Base-by-base conservation (phyloP, 2,113 vertebrate genomes). In the Tauraco erythrolophus region DNA sequence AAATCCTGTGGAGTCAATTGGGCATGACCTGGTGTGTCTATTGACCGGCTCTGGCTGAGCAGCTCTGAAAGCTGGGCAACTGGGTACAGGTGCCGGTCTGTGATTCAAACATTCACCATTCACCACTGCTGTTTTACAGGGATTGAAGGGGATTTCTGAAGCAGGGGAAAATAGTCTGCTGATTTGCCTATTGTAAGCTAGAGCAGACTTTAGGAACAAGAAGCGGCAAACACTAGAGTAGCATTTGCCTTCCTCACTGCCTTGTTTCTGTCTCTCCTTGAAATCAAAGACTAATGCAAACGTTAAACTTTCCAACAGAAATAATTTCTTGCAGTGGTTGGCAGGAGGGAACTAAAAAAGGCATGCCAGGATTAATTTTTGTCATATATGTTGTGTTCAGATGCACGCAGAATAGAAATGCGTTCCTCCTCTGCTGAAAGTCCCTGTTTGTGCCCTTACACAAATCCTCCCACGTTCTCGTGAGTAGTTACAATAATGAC, bases 1-100 rank as follows among this genome's bases (percentile, higher is more conserved):
- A 91, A 97, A 95, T n/a, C 62, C 53, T 92, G 84, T 9, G 27
- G 92, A 91, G 48, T 91, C 78, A 92, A 92, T 78, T 91, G 60
- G 61, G 60, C 19, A 24, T 1, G 9, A 62, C 76, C 46, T 60
- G 39, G 35, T 30, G 46, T 68, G 35, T 65, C 64, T 53, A 60
- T 92, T 94, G 94, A 89, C 76, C 1, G 13, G 64, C n/a, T 84
- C 41, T 18, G n/a, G 69, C 81, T 91, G 61, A 92, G 86, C 66
- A 61, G 74, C 48, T 92, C 74, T 51, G 58, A 95, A 94, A 96
- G 53, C 69, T 39, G 11, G 2, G 3, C 68, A 53, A 33, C 56
- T 58, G 83, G 48, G 54, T 33, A 64, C 1, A 77, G 69, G 77
- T 64, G 65, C 65, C 5, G 5, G 31, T 31, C 64, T 2, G 7